These are phyloP conservation scores for Danaus plexippus DNA, from an alignment of 1,140 invertebrate genomes.

Conservation along the genomic window DNA sequence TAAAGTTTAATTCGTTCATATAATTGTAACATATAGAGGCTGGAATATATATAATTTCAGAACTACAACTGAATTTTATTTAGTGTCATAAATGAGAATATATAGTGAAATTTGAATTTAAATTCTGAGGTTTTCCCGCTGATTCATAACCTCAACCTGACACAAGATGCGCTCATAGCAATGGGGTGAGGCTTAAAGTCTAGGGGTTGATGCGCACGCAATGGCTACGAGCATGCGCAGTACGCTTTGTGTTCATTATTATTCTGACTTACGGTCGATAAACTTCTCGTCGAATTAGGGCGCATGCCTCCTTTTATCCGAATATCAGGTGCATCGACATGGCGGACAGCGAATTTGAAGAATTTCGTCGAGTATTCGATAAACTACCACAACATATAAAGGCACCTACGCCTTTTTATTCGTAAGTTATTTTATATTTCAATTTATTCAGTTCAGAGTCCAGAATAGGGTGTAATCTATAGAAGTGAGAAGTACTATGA, in stretches of 20 bases:
- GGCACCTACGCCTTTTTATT: conserved; percentile 80
- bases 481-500: conserved; percentile 1
- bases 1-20: too few species aligned
- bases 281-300: conserved; percentile 24
- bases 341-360: conserved; percentile 93
- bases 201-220: conserved; percentile 30
- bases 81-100: too few species aligned
- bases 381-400: conserved; percentile 84
- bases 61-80: too few species aligned
- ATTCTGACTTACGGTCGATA: conserved; percentile 42
- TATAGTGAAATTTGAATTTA: neutral
- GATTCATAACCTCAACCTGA: conserved; percentile 37
- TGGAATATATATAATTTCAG: too few species aligned
- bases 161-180: conserved; percentile 5
- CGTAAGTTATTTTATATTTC: conserved; percentile 71
- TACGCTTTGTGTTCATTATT: conserved; percentile 14
- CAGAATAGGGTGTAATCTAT: neutral
- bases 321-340: conserved; percentile 74
- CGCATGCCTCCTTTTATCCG: conserved; percentile 44
- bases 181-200: conserved; percentile 19
- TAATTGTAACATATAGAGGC: too few species aligned
- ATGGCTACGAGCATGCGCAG: conserved; percentile 28
- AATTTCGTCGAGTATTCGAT: conserved; percentile 90
- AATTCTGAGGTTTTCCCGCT: conserved; percentile 36
- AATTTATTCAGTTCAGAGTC: too few species aligned